Percentiles rank a stretch among this genome's conserved stretches.
phyloP scores from a whole-genome alignment of 2,888 invertebrate species.

The Congeria kusceri region DNA sequence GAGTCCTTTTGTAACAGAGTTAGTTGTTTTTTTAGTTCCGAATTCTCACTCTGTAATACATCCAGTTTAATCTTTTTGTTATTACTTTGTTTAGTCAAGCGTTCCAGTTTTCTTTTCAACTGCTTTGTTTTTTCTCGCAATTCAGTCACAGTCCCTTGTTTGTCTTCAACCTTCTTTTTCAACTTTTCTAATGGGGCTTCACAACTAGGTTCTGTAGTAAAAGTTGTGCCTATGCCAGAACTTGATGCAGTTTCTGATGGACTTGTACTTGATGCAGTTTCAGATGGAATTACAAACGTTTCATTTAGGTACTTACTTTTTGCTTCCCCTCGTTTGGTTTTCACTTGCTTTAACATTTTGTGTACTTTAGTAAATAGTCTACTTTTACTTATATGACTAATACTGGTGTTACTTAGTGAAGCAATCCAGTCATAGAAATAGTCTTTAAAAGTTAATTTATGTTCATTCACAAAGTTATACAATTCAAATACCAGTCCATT shows the following conservation, averaged over 20 bases:
- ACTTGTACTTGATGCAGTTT: not conserved
- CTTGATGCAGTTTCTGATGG: not conserved
- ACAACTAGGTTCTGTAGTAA: too few species aligned
- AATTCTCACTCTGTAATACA: not conserved
- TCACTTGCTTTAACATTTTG: conserved; percentile 14
- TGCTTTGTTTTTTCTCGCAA: conserved; percentile 17
- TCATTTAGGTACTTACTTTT: conserved; percentile 18
- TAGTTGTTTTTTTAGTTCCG: not conserved
- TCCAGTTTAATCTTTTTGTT: conserved; percentile 11
- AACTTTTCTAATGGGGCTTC: conserved; percentile 11
- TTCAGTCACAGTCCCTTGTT: not conserved
- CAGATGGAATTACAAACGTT: conserved; percentile 17
- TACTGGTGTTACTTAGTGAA: conserved; percentile 2
- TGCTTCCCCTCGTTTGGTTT: conserved; percentile 10
- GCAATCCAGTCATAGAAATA: conserved; percentile 24
- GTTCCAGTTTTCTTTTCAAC: conserved; percentile 38
- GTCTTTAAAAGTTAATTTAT: conserved; percentile 14
- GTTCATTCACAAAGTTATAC: conserved; percentile 22
- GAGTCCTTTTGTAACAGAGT: not conserved
- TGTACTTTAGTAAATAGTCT: conserved; percentile 23
- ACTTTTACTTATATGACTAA: conserved; percentile 22
- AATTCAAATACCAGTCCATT: conserved; percentile 31
- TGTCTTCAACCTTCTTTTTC: conserved; percentile 11
- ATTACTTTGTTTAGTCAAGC: conserved; percentile 7
- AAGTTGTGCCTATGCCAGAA: too few species aligned